A percentile compares a stretch with the other conserved stretches of the same genome.
These are phyloP conservation scores for Anoplolepis gracilipes DNA, from an alignment of 1,140 invertebrate genomes.

Conservation along the genomic window DNA sequence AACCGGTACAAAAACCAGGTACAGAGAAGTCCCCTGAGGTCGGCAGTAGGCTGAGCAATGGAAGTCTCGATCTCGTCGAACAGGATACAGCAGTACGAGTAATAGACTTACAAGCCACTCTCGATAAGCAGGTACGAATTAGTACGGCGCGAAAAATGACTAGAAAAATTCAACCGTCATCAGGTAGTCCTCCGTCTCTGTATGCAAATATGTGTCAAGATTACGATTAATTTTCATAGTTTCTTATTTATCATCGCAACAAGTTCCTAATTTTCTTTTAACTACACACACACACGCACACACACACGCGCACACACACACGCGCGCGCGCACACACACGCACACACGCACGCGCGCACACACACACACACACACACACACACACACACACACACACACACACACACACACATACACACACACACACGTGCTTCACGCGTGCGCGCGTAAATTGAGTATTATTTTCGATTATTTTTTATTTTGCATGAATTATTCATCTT, in stretches of 20 bases:
- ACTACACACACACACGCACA: not conserved
- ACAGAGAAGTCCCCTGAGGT: conserved; percentile 77
- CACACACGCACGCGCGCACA: too few species aligned
- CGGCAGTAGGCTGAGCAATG: conserved; percentile 85
- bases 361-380: too few species aligned
- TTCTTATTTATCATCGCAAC: not conserved
- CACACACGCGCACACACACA: too few species aligned
- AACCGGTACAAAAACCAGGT: conserved; percentile 75
- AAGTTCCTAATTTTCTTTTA: not conserved
- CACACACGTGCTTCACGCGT: too few species aligned
- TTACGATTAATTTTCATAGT: not conserved
- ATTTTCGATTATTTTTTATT: not conserved
- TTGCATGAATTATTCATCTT: conserved; percentile 26
- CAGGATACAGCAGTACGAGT: conserved; percentile 89
- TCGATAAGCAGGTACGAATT: conserved; percentile 94
- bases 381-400: too few species aligned
- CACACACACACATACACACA: too few species aligned
- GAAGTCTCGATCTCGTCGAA: conserved; percentile 87
- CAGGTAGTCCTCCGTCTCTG: conserved; percentile 55
- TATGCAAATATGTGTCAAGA: not conserved
- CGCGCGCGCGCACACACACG: too few species aligned
- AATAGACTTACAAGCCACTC: conserved; percentile 94
- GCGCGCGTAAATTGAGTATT: not conserved
- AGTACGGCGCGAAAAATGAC: conserved; percentile 7
- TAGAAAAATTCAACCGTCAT: conserved; percentile 35